These are phyloP conservation scores for Sitobion miscanthi DNA, from an alignment of 1,140 invertebrate species.

Conservation along the genomic window DNA sequence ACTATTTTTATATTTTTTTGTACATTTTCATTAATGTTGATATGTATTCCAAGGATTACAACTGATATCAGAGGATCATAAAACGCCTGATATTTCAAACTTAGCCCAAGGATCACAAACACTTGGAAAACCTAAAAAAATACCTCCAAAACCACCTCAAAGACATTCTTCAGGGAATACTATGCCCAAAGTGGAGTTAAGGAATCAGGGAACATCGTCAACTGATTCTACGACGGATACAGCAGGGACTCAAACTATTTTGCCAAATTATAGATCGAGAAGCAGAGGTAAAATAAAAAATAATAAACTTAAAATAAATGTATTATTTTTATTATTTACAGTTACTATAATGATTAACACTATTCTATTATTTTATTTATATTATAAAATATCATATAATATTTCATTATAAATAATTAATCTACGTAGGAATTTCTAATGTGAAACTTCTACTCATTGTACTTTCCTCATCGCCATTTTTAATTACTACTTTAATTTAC, in stretches of 20 bases:
- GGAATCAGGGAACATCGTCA: slow-evolving; percentile 48
- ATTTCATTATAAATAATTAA: not conserved
- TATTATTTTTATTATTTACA: no score
- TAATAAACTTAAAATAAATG: not conserved
- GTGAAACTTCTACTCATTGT: no score
- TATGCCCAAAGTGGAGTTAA: slow-evolving; percentile 41
- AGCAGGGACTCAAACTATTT: slow-evolving; percentile 41
- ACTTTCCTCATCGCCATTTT: no score
- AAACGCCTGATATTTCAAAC: slow-evolving; percentile 60
- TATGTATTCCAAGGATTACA: slow-evolving; percentile 13
- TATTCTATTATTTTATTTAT: not conserved
- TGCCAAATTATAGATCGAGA: slow-evolving; percentile 42
- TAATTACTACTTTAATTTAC: no score
- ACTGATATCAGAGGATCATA: slow-evolving; percentile 50
- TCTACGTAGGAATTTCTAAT: no score
- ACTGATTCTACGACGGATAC: slow-evolving; percentile 51
- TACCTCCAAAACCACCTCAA: slow-evolving; percentile 68
- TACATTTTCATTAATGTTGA: slow-evolving; percentile 6
- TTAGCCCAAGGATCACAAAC: slow-evolving; percentile 65
- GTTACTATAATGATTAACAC: not conserved
- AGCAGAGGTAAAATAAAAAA: slow-evolving; percentile 26
- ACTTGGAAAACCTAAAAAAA: slow-evolving; percentile 63
- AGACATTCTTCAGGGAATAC: slow-evolving; percentile 88
- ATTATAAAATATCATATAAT: not conserved
- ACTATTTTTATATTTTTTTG: slow-evolving; percentile 35